Percentiles rank a stretch among this genome's conserved stretches.
Evolutionary conservation across 2,888 invertebrate species (phyloP).

Genomic region (Archaeoteleia sp.): DNA sequence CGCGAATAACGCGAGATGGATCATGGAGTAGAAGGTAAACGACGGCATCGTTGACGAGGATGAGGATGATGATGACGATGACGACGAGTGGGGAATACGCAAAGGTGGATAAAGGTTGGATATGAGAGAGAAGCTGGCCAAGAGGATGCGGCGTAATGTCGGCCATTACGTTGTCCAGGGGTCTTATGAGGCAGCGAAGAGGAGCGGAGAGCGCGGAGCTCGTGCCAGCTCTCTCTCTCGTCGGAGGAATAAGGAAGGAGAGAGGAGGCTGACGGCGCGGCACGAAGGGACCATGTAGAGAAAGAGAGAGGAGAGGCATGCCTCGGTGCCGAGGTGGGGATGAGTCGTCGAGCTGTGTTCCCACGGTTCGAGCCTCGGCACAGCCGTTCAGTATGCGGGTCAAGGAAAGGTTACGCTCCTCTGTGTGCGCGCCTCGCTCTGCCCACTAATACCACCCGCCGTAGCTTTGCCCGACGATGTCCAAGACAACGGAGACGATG

Average conservation of each 20-base stretch:
- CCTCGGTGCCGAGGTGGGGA: conserved; percentile 60
- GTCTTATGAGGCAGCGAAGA: conserved; percentile 51
- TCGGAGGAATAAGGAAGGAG: conserved; percentile 61
- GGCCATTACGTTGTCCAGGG: conserved; percentile 69
- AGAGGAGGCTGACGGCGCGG: conserved; percentile 60
- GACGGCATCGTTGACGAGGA: conserved; percentile 30
- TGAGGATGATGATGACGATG: conserved; percentile 44
- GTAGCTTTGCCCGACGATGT: conserved; percentile 45
- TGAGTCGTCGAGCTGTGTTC: conserved; percentile 74
- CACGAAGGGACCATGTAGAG: conserved; percentile 52
- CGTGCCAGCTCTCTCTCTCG: background rate
- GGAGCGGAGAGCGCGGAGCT: conserved; percentile 5
- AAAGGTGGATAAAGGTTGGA: conserved; percentile 59
- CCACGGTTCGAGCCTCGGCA: conserved; percentile 80
- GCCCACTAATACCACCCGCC: conserved; percentile 62
- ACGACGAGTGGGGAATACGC: conserved; percentile 57
- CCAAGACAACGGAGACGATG: conserved; percentile 24
- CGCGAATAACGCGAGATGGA: conserved; percentile 1
- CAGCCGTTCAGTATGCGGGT: conserved; percentile 80
- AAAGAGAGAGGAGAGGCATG: conserved; percentile 52
- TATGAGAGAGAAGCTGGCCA: conserved; percentile 33
- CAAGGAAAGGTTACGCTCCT: conserved; percentile 79
- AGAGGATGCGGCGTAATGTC: conserved; percentile 59
- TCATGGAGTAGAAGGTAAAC: background rate
- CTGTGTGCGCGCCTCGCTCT: conserved; percentile 59